Evolutionary conservation across 1,140 invertebrate genomes (phyloP).

Genomic region (Diabrotica virgifera): DNA sequence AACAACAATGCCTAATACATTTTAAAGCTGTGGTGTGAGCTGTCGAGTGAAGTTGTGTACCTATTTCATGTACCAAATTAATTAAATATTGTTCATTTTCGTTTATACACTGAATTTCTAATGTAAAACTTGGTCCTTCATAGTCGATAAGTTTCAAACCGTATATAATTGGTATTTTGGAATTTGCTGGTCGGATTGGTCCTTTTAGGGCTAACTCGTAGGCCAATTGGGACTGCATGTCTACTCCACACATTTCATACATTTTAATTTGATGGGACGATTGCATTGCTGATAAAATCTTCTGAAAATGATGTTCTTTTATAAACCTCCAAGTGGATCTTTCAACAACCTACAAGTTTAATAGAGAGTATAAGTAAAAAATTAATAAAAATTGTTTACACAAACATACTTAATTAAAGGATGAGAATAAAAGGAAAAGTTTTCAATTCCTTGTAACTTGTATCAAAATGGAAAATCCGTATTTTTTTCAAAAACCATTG

Average conservation of each 20-base stretch:
- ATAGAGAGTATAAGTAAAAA: too few relatives aligned
- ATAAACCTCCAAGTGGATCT: slow-evolving; percentile 71
- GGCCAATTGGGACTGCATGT: slow-evolving; percentile 79
- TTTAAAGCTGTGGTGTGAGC: slow-evolving; percentile 78
- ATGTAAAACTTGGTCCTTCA: slow-evolving; percentile 76
- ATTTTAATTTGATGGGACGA: slow-evolving; percentile 78
- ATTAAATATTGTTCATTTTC: slow-evolving; percentile 74
- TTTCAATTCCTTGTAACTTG: too few relatives aligned
- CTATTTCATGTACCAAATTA: slow-evolving; percentile 75
- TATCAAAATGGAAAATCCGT: too few relatives aligned
- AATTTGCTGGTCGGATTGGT: slow-evolving; percentile 67
- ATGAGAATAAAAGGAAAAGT: too few relatives aligned
- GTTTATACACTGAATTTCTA: slow-evolving; percentile 85
- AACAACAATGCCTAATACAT: slow-evolving; percentile 79
- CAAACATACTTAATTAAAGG: too few relatives aligned
- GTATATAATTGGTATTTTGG: slow-evolving; percentile 76
- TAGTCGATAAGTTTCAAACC: slow-evolving; percentile 82
- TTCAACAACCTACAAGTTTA: slow-evolving; percentile 53
- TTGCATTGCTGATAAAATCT: slow-evolving; percentile 71
- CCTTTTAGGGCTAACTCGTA: slow-evolving; percentile 84
- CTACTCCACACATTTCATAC: slow-evolving; percentile 76
- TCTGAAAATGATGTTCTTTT: slow-evolving; percentile 63
- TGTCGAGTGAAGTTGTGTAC: slow-evolving; percentile 69
- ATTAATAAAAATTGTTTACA: too few relatives aligned
- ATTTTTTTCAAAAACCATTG: too few relatives aligned